Conservation (phyloP, 2,888 invertebrate genomes). For the Crocallis elinguaria region DNA sequence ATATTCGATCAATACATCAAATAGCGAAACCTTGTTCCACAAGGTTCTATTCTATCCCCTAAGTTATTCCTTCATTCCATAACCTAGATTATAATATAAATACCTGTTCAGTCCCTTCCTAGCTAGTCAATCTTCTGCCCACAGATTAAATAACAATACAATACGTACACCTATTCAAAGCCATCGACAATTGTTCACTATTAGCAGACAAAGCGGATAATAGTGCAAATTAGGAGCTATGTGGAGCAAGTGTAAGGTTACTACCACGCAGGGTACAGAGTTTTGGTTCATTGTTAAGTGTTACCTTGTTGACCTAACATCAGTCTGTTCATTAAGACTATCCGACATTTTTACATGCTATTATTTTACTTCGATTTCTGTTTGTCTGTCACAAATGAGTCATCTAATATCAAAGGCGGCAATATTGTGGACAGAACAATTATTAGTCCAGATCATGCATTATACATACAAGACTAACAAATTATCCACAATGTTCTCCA, state of each 20-base stretch:
- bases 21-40: too few species aligned
- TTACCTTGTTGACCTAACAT: too few species aligned
- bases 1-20: too few species aligned
- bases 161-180: conserved; percentile 15
- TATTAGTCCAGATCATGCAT: not conserved
- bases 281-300: conserved; percentile 10
- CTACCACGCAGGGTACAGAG: conserved; percentile 29
- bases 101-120: conserved; percentile 22
- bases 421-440: too few species aligned
- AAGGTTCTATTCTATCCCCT: not conserved
- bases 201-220: conserved; percentile 26
- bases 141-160: conserved; percentile 17
- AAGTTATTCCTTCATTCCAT: not conserved
- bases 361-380: too few species aligned
- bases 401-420: too few species aligned
- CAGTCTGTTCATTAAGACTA: too few species aligned
- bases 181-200: conserved; percentile 16
- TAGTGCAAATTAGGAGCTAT: conserved; percentile 17
- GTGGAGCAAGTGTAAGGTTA: conserved; percentile 40
- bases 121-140: conserved; percentile 25
- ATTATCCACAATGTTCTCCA: conserved; percentile 17
- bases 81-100: not conserved
- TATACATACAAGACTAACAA: not conserved
- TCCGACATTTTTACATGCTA: too few species aligned
- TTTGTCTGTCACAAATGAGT: too few species aligned